Conservation (phyloP, 2,113 vertebrate genomes). For the Epinephelus lanceolatus region DNA sequence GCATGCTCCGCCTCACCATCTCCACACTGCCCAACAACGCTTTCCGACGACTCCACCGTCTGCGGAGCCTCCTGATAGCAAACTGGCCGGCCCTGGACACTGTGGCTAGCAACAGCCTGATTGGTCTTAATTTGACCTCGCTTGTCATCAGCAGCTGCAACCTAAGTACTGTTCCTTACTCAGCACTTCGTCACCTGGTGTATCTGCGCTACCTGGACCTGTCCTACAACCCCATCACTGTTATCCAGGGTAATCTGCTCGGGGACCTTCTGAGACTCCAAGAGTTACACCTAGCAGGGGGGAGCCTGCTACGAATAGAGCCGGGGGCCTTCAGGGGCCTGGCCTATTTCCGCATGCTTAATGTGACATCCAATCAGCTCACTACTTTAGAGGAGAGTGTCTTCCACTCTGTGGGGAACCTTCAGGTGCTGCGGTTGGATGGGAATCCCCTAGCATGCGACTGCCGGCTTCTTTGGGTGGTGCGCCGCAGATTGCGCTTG, state of each 20-base stretch:
- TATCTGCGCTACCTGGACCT: conserved; percentile 89
- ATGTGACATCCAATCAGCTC: conserved; percentile 89
- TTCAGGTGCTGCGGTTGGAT: conserved; percentile 89
- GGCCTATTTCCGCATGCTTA: conserved; percentile 86
- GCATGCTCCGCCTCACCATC: conserved; percentile 85
- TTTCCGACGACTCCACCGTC: conserved; percentile 83
- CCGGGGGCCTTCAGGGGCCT: conserved; percentile 89
- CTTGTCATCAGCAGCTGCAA: conserved; percentile 89
- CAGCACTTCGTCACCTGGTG: conserved; percentile 86
- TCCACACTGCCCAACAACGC: conserved; percentile 84
- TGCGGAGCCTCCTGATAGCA: conserved; percentile 86
- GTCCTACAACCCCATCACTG: conserved; percentile 91
- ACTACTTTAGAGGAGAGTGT: conserved; percentile 88
- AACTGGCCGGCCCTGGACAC: conserved; percentile 87
- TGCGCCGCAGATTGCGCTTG: conserved; percentile 82
- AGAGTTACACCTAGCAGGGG: conserved; percentile 89
- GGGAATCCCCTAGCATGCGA: conserved; percentile 91
- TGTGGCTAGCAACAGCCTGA: conserved; percentile 86
- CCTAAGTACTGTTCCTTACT: conserved; percentile 87
- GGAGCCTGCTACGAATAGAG: conserved; percentile 86
- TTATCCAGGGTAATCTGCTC: conserved; percentile 83
- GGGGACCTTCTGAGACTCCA: conserved; percentile 86
- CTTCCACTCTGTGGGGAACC: conserved; percentile 88
- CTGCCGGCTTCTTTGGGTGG: conserved; percentile 91
- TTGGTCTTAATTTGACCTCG: conserved; percentile 89